Evolutionary conservation across 2,888 invertebrate species (phyloP).

Genomic region (Stegana nigrithorax): DNA sequence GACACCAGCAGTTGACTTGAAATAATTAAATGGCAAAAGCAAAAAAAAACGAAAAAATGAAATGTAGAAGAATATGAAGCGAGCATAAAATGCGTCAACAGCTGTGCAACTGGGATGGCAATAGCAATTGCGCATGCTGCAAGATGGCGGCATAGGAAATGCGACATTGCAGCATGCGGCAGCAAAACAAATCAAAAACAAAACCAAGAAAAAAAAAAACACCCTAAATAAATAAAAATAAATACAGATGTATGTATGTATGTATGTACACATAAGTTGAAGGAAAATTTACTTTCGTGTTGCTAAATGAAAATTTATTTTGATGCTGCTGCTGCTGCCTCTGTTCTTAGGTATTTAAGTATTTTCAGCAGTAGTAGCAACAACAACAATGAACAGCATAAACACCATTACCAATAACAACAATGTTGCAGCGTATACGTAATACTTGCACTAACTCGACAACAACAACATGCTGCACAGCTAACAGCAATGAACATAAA

Average conservation of each 20-base stretch:
- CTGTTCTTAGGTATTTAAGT: too few relatives aligned
- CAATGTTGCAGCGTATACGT: constrained; percentile 16
- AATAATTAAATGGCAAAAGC: background rate
- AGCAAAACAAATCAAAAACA: background rate
- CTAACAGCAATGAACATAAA: background rate
- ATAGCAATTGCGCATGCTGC: constrained; percentile 4
- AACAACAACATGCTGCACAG: background rate
- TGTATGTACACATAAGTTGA: background rate
- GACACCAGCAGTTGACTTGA: background rate
- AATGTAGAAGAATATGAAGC: background rate
- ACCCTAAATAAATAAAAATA: too few relatives aligned
- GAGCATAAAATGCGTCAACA: background rate
- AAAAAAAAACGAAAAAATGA: background rate
- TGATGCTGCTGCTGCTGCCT: too few relatives aligned
- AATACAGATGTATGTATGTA: background rate
- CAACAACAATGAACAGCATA: constrained; percentile 30
- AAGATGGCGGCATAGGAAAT: background rate
- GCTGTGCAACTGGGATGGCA: constrained; percentile 14
- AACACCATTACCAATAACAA: constrained; percentile 47
- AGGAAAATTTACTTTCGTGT: too few relatives aligned
- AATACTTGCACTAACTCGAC: constrained; percentile 37
- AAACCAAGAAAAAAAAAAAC: background rate
- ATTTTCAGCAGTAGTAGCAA: background rate
- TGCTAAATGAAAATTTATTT: too few relatives aligned
- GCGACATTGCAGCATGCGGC: background rate